Evolutionary conservation across 2,113 vertebrate species (phyloP).

Genomic region (Cyanocitta stelleri): DNA sequence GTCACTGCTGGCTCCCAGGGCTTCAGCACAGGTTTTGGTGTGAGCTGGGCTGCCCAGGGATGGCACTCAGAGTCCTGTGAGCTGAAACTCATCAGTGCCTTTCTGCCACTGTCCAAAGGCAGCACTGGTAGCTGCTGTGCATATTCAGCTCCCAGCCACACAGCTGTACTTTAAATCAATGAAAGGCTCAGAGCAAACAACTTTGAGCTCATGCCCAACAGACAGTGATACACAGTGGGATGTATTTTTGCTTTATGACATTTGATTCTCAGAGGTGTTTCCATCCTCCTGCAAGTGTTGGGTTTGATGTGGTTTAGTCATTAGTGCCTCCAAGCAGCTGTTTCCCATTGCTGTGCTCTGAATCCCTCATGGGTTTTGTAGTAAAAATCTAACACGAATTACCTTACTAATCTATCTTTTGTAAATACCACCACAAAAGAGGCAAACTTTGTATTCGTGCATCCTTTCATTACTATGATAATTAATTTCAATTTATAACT

Average conservation of each 20-base stretch:
- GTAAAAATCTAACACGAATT: conserved; percentile 14
- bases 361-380: conserved; percentile 37
- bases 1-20: not conserved
- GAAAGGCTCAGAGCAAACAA: not conserved
- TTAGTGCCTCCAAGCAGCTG: not conserved
- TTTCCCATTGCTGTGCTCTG: not conserved
- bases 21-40: fast-evolving
- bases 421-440: conserved; percentile 52
- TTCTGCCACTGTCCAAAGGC: fast-evolving
- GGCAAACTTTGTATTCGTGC: conserved; percentile 28
- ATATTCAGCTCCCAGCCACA: not conserved
- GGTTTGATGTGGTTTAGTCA: not conserved
- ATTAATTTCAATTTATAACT: conserved; percentile 68
- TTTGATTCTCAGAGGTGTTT: not conserved
- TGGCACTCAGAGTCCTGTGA: fast-evolving
- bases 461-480: conserved; percentile 66
- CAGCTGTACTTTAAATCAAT: fast-evolving
- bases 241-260: not conserved
- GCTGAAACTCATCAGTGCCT: fast-evolving
- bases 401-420: conserved; percentile 49
- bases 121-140: not conserved
- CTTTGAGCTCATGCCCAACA: not conserved
- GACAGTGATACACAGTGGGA: fast-evolving
- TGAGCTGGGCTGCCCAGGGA: not conserved
- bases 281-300: not conserved